Base-by-base conservation (phyloP, 2,888 invertebrate genomes). In the Harpalus rufipes region DNA sequence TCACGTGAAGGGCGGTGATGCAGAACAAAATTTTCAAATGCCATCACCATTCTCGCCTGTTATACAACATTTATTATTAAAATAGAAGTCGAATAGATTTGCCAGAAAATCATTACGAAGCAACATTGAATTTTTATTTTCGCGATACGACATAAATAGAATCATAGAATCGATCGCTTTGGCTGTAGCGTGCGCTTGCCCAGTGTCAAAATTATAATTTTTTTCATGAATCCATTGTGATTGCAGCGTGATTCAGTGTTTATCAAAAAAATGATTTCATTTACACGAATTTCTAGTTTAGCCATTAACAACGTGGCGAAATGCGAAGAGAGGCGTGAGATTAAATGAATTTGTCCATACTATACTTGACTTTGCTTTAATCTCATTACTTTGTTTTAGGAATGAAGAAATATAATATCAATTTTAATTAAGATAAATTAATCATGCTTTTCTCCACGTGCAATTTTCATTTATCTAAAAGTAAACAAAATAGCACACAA, bases 21-120 rank as follows among this genome's bases (percentile, higher is more conserved):
- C 65, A 85, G 16, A 83, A 83, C 81, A 32, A 72, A 41, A n/a
- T 59, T 56, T 61, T 25, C 39, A 8, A 80, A 59, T 18, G 51
- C 59, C 10, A 39, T 61, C 10, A 51, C 68, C 12, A 44, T 32
- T 84, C 21, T 44, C 25, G 65, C 68, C 25, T 4, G 56, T 84
- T 84, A 78, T 65, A 51, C 56, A 84, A 84, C 39, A 65, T 72
- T 63, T 84, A 78, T 84, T 65, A 78, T 78, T 84, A 84, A 74
- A 68, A 41, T 12, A 44, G 44, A 10, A 44, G 6, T 74, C 74
- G 59, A 39, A 14, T 7, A n/a, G 74, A 76, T 83, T 83, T 72
- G 81, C 81, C 74, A 74, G 5, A 1, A 21, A 51, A 63, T 39
- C 25, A 39, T 32, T 79, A 16, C 58, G 58, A 79, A 16, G 68